These are phyloP conservation scores for Poecilia velifera DNA, from an alignment of 2,797 vertebrate genomes.

Conservation along the genomic window DNA sequence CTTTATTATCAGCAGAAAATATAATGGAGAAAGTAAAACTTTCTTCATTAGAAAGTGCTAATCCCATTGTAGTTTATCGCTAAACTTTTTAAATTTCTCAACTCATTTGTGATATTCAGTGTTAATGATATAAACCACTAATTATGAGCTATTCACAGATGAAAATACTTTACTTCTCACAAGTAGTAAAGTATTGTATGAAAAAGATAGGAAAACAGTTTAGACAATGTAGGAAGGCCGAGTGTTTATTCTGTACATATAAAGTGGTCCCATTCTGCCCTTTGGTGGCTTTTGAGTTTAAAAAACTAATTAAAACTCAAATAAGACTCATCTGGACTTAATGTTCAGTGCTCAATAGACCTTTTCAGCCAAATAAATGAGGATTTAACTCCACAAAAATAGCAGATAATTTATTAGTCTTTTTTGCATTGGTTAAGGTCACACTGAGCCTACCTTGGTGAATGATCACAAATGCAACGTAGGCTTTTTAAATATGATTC, in stretches of 20 bases:
- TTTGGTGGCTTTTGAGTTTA: slow-evolving; percentile 1
- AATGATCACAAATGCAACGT: neutral
- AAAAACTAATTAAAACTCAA: neutral
- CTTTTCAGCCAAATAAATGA: neutral
- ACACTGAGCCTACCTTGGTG: neutral
- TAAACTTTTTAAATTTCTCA: neutral
- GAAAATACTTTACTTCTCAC: neutral
- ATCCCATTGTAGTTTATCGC: slow-evolving; percentile 10
- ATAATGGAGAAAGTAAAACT: slow-evolving; percentile 13
- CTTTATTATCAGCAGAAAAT: slow-evolving; percentile 29
- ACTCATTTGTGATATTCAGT: slow-evolving; percentile 12
- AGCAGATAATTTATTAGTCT: neutral
- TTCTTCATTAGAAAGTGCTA: neutral
- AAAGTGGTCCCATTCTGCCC: neutral
- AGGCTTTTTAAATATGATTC: neutral
- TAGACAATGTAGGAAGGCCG: neutral
- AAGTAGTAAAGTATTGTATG: neutral
- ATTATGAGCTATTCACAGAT: slow-evolving; percentile 11
- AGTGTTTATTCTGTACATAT: neutral
- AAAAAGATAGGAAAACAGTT: neutral
- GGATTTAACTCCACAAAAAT: neutral
- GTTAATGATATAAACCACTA: slow-evolving; percentile 1
- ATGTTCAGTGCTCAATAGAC: neutral
- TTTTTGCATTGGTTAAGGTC: neutral
- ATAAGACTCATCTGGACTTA: neutral